These are phyloP conservation scores for Hypanus sabinus DNA, from an alignment of 2,113 vertebrate genomes.

Conservation along the genomic window DNA sequence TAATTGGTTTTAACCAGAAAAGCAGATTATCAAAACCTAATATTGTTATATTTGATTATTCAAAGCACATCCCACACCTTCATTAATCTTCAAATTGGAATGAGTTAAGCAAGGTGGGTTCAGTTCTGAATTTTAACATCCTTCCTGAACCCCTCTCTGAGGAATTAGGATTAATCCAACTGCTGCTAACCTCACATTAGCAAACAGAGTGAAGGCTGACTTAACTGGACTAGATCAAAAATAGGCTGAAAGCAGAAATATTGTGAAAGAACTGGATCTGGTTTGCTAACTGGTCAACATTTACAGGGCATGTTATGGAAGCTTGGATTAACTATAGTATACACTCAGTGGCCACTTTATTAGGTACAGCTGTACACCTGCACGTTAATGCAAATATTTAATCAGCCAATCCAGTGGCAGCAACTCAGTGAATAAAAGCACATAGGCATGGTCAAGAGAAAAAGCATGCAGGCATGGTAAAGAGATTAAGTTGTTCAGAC, in stretches of 20 bases:
- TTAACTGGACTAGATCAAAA: not conserved
- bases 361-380: no score
- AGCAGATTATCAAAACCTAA: not conserved
- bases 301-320: not conserved
- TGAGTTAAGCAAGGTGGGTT: not conserved
- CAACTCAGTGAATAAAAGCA: no score
- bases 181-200: not conserved
- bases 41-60: not conserved
- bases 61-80: not conserved
- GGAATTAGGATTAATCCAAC: not conserved
- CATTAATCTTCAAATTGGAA: not conserved
- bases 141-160: not conserved
- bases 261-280: not conserved
- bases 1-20: not conserved
- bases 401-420: no score
- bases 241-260: not conserved
- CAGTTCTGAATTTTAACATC: not conserved
- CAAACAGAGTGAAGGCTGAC: not conserved
- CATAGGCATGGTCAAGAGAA: no score
- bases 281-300: not conserved
- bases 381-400: no score
- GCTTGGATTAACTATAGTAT: not conserved
- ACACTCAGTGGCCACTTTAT: no score
- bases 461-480: no score
- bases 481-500: no score